Base-by-base conservation (phyloP, 1,140 invertebrate species). In the Planococcus citri region DNA sequence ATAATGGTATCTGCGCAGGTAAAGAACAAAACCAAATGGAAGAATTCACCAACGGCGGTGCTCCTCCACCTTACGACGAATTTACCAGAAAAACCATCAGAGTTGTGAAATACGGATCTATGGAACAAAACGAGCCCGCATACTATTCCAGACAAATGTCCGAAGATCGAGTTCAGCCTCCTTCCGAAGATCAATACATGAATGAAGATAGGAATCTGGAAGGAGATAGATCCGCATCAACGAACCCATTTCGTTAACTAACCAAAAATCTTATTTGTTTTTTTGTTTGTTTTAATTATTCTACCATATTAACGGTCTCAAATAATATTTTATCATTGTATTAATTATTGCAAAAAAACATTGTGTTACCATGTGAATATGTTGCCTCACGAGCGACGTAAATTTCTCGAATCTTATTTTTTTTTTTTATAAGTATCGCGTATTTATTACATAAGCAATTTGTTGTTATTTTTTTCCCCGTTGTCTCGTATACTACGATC, bases 1-100 rank as follows among this genome's bases (percentile, higher is more conserved):
- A 9, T 60, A 9, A 17, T 60, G 17, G 57, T 22, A 22, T 60
- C 21, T 60, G n/a, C n/a, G n/a, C n/a, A 64, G 60, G 25, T 10
- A 64, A 64, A 12, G 60, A 64, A 27, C 60, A 64, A 64, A 64
- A 64, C 24, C 60, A 64, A 64, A 25, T 64, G 60, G 60, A 64
- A 25, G 60, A 64, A 25, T 64, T 64, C 60, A 9, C 10, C 20
- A 64, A 24, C 22, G 60, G 60, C 20, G n/a, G n/a, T n/a, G 60
- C 25, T 27, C 60, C 60, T 17, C 60, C 60, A 4, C 22, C 60
- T 4, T 64, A 64, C 60, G 60, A 64, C 10, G 60, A 64, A 24
- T 10, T 25, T 64, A 64, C 60, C 22, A 64, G 25, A 17, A 64
- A 64, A 27, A 64, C 21, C 22, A 64, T 64, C 25, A 24, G 60